These are phyloP conservation scores for Drosophila serrata DNA, from an alignment of 1,140 invertebrate genomes.

Conservation along the genomic window DNA sequence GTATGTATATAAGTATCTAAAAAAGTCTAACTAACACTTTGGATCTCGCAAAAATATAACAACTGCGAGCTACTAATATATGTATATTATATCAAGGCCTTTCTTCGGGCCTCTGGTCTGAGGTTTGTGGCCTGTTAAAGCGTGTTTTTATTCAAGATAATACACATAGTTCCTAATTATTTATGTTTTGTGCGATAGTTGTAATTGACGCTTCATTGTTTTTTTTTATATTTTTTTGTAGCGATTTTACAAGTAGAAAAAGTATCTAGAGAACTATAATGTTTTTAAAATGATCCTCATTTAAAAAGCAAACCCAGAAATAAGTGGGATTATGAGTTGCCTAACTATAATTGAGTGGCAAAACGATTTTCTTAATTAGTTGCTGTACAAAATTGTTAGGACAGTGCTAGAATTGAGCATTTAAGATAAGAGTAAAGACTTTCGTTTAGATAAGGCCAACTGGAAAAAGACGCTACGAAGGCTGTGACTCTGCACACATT, in stretches of 20 bases:
- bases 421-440: slow-evolving; percentile 22
- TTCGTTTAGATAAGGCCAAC: slow-evolving; percentile 38
- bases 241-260: not conserved
- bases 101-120: not conserved
- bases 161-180: slow-evolving; percentile 5
- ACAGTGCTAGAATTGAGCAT: slow-evolving; percentile 20
- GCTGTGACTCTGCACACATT: not conserved
- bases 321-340: not conserved
- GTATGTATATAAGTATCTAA: not conserved
- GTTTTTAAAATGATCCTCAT: not conserved
- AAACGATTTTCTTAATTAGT: slow-evolving; percentile 2
- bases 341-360: slow-evolving; percentile 1
- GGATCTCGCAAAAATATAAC: slow-evolving; percentile 13
- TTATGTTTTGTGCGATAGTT: not conserved
- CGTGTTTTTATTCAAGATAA: slow-evolving; percentile 2
- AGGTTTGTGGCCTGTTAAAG: slow-evolving; percentile 23
- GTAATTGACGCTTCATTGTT: slow-evolving; percentile 2
- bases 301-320: not conserved
- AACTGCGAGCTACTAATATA: slow-evolving; percentile 5
- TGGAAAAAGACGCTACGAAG: slow-evolving; percentile 31
- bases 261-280: not conserved
- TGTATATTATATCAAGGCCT: not conserved
- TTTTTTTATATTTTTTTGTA: not conserved
- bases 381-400: slow-evolving; percentile 19
- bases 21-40: slow-evolving; percentile 13